Conservation (phyloP, 37 sponge, comb jelly and placozoan genomes). For the Chondrilla cf. caribensis region DNA sequence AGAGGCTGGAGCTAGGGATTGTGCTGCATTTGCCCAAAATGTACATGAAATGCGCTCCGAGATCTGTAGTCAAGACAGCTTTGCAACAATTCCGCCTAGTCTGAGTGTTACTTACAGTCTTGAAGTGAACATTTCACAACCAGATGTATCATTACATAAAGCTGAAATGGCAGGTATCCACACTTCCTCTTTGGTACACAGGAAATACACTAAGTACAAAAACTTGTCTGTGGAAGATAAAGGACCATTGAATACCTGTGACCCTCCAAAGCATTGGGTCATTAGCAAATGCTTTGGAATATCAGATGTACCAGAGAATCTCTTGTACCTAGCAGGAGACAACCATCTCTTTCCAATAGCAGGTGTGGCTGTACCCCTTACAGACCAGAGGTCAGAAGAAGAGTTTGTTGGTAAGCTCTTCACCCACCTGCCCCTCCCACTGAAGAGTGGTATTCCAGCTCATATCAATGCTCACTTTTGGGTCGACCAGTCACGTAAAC, state of each 20-base stretch:
- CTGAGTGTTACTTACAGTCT: not conserved
- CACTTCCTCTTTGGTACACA: not conserved
- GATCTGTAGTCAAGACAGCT: not conserved
- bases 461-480: slow-evolving; percentile 72
- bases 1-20: not conserved
- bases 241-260: too few species aligned
- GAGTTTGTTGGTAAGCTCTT: slow-evolving; percentile 20
- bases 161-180: too few species aligned
- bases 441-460: slow-evolving; percentile 44
- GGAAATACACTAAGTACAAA: too few species aligned
- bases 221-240: too few species aligned
- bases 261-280: slow-evolving; percentile 25
- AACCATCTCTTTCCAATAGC: slow-evolving; percentile 35
- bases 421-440: slow-evolving; percentile 57
- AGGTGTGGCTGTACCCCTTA: slow-evolving; percentile 47
- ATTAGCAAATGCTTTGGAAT: slow-evolving; percentile 23
- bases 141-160: not conserved
- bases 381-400: not conserved
- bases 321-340: not conserved
- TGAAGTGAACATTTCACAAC: not conserved
- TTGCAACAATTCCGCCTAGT: not conserved
- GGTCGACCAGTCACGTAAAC: slow-evolving; percentile 68
- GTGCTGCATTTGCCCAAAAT: not conserved
- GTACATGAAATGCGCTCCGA: not conserved
- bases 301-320: not conserved